Evolutionary conservation across 2,797 vertebrate species (phyloP), one percentile per base, ranked within the genome.

Genomic region (Sebastes jordani): DNA sequence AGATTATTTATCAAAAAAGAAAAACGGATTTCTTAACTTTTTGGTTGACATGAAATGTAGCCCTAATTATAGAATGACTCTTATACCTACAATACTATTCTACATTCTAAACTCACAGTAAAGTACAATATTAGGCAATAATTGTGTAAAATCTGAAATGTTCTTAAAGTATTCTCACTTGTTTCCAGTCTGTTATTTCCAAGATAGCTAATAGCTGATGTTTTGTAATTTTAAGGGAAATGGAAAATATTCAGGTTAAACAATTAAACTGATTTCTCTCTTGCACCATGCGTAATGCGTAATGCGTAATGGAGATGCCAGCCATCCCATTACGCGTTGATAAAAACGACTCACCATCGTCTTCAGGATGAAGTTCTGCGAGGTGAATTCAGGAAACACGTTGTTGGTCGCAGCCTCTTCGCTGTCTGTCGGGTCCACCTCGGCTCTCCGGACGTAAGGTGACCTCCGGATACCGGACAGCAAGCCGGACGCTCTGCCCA

Each of bases 401-500:
- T 13, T 74, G 62, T 82, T 81, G 23, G 16, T 22, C 6, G 25
- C 55, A 1, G 60, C 1, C 61, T 93, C 89, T 3, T 23, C 81
- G 66, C 75, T 58, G 46, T 83, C 74, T 1, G 71, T 27, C 32
- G 85, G 60, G 1, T 91, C 88, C 68, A 84, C 5, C 38, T 92
- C 89, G 0, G 93, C 91, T 78, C 95, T 95, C 27, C 93, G 86
- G 32, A 77, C 46, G 54, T 89, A 89, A 0, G 95, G 92, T 0
- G 94, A 94, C 81, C 93, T 92, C 55, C 93, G 94, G 90, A 95
- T 93, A 0, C 95, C 92, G 4, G 97, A 95, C 75, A 97, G 94
- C 78, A 97, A 93, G n/a, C 97, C 97, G 6, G 96, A 96, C 11
- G 97, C 96, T 38, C 96, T 93, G 55, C 97, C 96, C 85, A 97